Base-by-base conservation (phyloP, 2,888 invertebrate genomes). In the Notodonta ziczac region DNA sequence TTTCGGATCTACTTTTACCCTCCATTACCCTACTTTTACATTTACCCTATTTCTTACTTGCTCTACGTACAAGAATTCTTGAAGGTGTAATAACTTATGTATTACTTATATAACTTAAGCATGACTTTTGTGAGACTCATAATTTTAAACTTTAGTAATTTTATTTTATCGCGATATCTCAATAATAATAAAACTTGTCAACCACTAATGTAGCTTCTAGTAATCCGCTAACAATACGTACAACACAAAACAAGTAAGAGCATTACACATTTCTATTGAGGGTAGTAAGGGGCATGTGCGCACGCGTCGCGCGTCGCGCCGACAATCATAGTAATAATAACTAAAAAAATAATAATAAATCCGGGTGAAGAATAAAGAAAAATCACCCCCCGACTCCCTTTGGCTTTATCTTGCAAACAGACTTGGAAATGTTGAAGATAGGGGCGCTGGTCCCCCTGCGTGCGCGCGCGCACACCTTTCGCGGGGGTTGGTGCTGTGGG, bases 271-370 rank as follows among this genome's bases (percentile, higher is more conserved):
- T 77, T 80, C 78, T 78, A 73, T 78, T 76, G 81, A 79, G 87
- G 89, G 88, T 85, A 82, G 86, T 78, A 80, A 83, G 83, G 86
- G 92, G 88, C 92, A 92, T 92, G 91, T 93, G 93, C 92, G 92
- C 93, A 90, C 89, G 90, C 93, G 93, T 77, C 90, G 84, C 67
- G 70, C 68, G 72, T 61, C 73, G 39, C n/a, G 65, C 76, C 83
- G 76, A 84, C 90, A 91, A 91, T 91, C 91, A 89, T 85, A 87
- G 91, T 93, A 93, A 93, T 93, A 93, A 93, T 93, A 93, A 90
- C 91, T 91, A 93, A 93, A 93, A 80, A 92, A 93, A 93, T 93
- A 93, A 93, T 93, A 93, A 93, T 93, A 93, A 93, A 93, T 90
- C 90, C 91, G 89, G 90, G 88, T 89, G 93, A 93, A 89, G 93